Base-by-base conservation (phyloP, 2,888 invertebrate species). In the Stenoptilia bipunctidactyla region DNA sequence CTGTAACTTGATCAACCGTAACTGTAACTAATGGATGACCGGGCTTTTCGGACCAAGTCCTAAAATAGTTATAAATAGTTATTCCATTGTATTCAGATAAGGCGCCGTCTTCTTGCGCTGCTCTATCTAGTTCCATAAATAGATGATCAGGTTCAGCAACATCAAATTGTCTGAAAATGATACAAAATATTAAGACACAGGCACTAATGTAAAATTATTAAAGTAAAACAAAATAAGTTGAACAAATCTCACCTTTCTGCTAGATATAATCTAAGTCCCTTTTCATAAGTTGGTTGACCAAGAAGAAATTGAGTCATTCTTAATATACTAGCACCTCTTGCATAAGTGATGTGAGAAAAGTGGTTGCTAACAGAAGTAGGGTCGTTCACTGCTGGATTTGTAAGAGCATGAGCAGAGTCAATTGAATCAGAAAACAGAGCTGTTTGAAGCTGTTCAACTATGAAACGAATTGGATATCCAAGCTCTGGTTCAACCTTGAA, bases 301-400 rank as follows among this genome's bases (percentile, higher is more conserved):
- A 91, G 70, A n/a, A 87, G 66, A 51, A 89, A 84, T 45, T 86
- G 85, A 2, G 91, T 75, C 92, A 92, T 92, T 48, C 90, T 86
- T 13, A 92, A 71, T 2, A 90, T 66, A 0, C 82, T 47, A 1
- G 80, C 87, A 0, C 89, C 90, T 66, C 90, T 91, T 15, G 86
- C 87, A 47, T 92, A 92, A 0, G 90, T 88, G 45, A 92, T 90
- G 10, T 73, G 73, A 36, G 89, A 89, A 55, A 92, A 92, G 59
- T 89, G 88, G 0, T 64, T 73, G 10, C 71, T 67, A 4, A 91
- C 87, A 46, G 88, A 83, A 0, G 61, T 45, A 0, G 90, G 89
- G 5, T 86, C 84, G n/a, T 70, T 72, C 0, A 89, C 89, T 1
- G 52, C 51, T 0, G 63, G 57, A 40, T 87, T 65, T 0, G 86